phyloP scores from a whole-genome alignment of 2,797 vertebrate species.

The Bryconaethiops microstoma region DNA sequence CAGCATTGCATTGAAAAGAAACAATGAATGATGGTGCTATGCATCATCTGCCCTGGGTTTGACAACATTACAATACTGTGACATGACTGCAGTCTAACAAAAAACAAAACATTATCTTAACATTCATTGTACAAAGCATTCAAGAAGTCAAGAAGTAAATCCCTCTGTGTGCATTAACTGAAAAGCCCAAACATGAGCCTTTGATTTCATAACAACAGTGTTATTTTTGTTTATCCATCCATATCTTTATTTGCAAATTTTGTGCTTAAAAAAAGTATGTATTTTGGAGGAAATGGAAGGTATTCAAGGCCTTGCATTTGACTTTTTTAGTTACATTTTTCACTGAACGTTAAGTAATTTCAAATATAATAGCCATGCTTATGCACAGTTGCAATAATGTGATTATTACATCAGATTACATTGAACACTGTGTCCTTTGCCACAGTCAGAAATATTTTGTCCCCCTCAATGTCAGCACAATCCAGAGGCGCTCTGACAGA shows the following conservation, averaged over 20 bases:
- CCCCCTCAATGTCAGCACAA: constrained; percentile 15
- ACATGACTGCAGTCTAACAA: neutral
- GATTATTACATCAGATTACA: neutral
- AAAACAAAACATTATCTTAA: neutral
- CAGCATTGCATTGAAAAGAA: neutral
- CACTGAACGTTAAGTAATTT: neutral
- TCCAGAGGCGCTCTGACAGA: constrained; percentile 13
- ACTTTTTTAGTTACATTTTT: neutral
- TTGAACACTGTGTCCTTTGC: constrained; percentile 10
- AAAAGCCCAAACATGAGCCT: neutral
- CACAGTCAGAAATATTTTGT: constrained; percentile 4
- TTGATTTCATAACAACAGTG: too few relatives aligned
- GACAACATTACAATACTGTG: neutral
- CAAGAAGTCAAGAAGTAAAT: neutral
- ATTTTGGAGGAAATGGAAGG: too few relatives aligned
- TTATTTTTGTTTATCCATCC: too few relatives aligned
- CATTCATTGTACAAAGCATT: neutral
- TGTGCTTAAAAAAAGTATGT: too few relatives aligned
- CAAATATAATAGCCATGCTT: neutral
- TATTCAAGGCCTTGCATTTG: too few relatives aligned
- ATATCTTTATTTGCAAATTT: too few relatives aligned
- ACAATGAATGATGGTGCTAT: neutral
- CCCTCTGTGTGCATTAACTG: neutral
- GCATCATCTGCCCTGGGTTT: neutral
- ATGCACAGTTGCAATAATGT: constrained; percentile 14